phyloP scores from a whole-genome alignment of 2,888 invertebrate genomes.

The Boloria selene region DNA sequence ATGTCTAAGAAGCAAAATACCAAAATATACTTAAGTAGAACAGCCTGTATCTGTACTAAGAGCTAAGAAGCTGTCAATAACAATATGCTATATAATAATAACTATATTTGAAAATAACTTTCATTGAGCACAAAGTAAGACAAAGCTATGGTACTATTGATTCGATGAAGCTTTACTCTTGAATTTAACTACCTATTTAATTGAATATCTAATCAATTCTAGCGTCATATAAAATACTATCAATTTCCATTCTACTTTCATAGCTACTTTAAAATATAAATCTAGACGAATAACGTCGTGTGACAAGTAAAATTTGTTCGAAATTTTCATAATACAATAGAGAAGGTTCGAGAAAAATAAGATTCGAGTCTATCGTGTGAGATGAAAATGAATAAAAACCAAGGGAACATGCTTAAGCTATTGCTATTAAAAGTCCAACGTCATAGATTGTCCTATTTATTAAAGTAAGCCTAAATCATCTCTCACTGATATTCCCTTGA shows the following conservation, averaged over 20 bases:
- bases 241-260: constrained; percentile 25
- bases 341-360: constrained; percentile 7
- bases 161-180: constrained; percentile 23
- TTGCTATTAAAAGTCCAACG: constrained; percentile 57
- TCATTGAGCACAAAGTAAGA: constrained; percentile 21
- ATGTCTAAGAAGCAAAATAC: constrained; percentile 9
- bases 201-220: constrained; percentile 31
- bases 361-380: constrained; percentile 3
- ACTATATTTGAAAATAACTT: constrained; percentile 20
- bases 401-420: constrained; percentile 35
- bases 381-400: constrained; percentile 8
- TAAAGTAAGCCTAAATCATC: constrained; percentile 59
- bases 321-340: constrained; percentile 7
- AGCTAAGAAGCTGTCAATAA: constrained; percentile 26
- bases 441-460: constrained; percentile 61
- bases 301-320: constrained; percentile 28
- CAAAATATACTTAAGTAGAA: constrained; percentile 32
- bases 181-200: constrained; percentile 24
- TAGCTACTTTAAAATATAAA: constrained; percentile 18
- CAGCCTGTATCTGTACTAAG: constrained; percentile 24
- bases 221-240: constrained; percentile 34
- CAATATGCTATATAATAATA: constrained; percentile 22
- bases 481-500: constrained; percentile 50
- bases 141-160: constrained; percentile 21
- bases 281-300: constrained; percentile 18